Evolutionary conservation across 2,113 vertebrate species (phyloP).

Genomic region (Crotalus helleri): DNA sequence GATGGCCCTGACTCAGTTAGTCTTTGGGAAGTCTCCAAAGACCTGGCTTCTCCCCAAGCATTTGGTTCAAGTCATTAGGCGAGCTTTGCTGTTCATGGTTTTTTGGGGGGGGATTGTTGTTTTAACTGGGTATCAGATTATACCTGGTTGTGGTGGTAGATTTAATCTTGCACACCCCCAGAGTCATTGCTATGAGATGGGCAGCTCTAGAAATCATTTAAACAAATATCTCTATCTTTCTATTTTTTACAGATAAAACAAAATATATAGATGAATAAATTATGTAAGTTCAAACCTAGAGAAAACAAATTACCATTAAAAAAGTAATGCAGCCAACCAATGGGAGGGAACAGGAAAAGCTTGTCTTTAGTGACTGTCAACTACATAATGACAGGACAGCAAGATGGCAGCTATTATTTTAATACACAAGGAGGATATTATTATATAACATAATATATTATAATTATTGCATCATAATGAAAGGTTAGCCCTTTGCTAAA

Average conservation of each 20-base stretch:
- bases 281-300: not conserved
- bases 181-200: not conserved
- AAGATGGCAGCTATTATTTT: not conserved
- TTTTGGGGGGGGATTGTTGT: too few species aligned
- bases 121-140: too few species aligned
- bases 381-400: not conserved
- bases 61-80: too few species aligned
- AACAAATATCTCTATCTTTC: not conserved
- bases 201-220: not conserved
- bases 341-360: not conserved
- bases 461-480: not conserved
- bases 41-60: too few species aligned
- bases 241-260: not conserved
- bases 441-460: not conserved
- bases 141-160: too few species aligned
- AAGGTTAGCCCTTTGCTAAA: not conserved
- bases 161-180: not conserved
- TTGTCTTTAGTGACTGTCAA: not conserved
- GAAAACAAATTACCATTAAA: not conserved
- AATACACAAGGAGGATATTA: not conserved
- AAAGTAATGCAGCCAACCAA: too few species aligned
- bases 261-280: not conserved
- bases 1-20: too few species aligned
- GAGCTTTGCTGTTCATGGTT: too few species aligned
- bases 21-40: too few species aligned